Base-by-base conservation (phyloP, 2,113 vertebrate species). In the Grammomys surdaster region DNA sequence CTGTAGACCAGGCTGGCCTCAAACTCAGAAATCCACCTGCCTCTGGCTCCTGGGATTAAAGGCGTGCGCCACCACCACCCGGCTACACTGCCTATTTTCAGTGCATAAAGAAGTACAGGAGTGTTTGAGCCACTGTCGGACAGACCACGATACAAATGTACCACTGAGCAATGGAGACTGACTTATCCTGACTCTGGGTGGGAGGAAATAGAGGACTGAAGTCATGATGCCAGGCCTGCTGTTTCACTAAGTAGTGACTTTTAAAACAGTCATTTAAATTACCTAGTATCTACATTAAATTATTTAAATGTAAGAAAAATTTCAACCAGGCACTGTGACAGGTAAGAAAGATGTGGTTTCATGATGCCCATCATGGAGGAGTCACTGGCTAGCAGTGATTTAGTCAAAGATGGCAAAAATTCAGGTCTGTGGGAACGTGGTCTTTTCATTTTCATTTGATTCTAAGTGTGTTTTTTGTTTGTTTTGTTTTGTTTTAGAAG, bases 261-360 rank as follows among this genome's bases (percentile, higher is more conserved):
- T 63, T 63, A 69, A 10, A 89, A 7, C n/a, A 95, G 63, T 84
- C 65, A 91, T 76, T 86, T 88, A 65, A 75, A n/a, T 56, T 40
- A 70, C 19, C 65, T 31, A 31, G n/a, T 81, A 17, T 63, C 43
- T 63, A 63, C 24, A 33, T 43, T 60, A 40, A 72, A 3, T 63
- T 54, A 58, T 76, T 95, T n/a, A 70, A 82, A 78, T 89, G 3
- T 77, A 75, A 28, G 46, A 22, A 54, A 33, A 20, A 5, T 40
- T 48, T 92, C 63, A 77, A 1, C 26, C 4, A 56, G 91, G 9
- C 28, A 33, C 4, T 36, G 4, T 43, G 9, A 33, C 75, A 84
- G 75, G 36, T 24, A 85, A 48, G 76, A 88, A 26, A 40, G 14
- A 28, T 58, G 65, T 26, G 24, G 72, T 28, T 70, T 33, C 36